Conservation (phyloP, 2,888 invertebrate genomes). For the Ectemnius lituratus region DNA sequence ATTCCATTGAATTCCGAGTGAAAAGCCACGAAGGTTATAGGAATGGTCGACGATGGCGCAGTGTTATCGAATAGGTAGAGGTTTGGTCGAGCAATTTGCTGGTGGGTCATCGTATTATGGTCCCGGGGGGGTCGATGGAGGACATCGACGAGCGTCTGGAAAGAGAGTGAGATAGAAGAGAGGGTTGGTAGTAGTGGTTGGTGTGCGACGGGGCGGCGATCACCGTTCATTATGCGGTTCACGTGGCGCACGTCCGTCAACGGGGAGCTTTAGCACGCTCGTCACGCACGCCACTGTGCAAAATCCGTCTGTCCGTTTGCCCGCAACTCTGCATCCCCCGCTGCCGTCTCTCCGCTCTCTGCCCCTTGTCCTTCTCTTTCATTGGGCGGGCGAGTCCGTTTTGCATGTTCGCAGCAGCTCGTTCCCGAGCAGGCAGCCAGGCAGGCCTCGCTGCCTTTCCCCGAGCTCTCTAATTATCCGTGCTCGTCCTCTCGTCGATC, state of each 20-base stretch:
- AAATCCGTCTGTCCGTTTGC: conserved; percentile 43
- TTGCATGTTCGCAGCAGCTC: no score
- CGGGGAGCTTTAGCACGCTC: conserved; percentile 52
- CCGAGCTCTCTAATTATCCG: no score
- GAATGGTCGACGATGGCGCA: no score
- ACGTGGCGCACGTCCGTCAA: conserved; percentile 64
- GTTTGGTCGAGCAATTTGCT: conserved; percentile 52
- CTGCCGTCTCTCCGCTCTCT: background rate
- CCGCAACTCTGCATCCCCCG: conserved; percentile 5
- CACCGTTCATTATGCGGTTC: conserved; percentile 64
- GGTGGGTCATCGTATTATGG: conserved; percentile 61
- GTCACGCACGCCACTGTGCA: conserved; percentile 56
- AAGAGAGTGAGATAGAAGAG: background rate
- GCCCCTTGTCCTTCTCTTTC: background rate
- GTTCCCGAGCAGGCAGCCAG: no score
- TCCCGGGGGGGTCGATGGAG: conserved; percentile 42
- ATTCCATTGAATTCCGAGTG: conserved; percentile 39
- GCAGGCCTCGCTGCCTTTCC: no score
- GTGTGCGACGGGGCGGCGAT: conserved; percentile 63
- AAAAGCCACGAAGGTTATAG: no score
- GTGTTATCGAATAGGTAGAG: no score
- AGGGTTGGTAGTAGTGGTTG: background rate
- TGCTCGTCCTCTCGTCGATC: no score
- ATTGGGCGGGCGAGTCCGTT: no score
- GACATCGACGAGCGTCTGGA: background rate